A percentile compares a stretch with the other conserved stretches of the same genome.
Evolutionary conservation across 1,140 invertebrate genomes (phyloP).

Genomic region (Drosophila persimilis): DNA sequence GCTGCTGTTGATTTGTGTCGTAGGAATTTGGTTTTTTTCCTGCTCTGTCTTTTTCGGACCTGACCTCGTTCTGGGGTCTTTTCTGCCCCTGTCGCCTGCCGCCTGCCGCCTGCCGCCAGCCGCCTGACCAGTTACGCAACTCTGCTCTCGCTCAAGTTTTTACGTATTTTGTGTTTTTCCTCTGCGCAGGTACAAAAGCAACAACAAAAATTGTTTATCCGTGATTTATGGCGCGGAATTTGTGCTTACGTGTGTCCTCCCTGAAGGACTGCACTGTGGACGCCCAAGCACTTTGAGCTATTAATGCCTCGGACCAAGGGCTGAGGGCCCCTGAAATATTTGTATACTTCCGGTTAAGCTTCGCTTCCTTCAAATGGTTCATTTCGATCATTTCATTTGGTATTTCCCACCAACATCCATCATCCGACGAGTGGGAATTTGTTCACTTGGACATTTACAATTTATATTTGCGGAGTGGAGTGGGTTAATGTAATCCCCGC

Average conservation of each 20-base stretch:
- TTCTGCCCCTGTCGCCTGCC: no score
- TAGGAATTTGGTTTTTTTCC: constrained; percentile 31
- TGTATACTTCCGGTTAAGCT: constrained; percentile 14
- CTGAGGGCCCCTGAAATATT: constrained; percentile 23
- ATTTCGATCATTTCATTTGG: constrained; percentile 30
- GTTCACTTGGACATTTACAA: constrained; percentile 8
- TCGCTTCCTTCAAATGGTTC: constrained; percentile 9
- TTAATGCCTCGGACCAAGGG: constrained; percentile 28
- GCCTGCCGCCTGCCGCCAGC: neutral
- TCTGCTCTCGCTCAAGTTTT: constrained; percentile 40
- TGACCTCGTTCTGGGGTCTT: constrained; percentile 37
- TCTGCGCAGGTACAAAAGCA: constrained; percentile 21
- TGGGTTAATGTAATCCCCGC: no score
- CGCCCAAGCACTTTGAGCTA: constrained; percentile 36
- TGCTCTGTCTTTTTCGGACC: constrained; percentile 23
- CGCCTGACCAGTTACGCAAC: constrained; percentile 66
- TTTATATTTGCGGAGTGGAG: neutral
- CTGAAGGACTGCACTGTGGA: constrained; percentile 17
- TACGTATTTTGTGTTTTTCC: constrained; percentile 24
- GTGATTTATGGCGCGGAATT: constrained; percentile 77
- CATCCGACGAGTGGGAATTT: constrained; percentile 8
- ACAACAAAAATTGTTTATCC: constrained; percentile 61
- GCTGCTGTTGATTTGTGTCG: constrained; percentile 75
- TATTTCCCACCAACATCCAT: constrained; percentile 15
- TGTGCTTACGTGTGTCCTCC: constrained; percentile 61